Conservation (phyloP, 2,113 vertebrate species). For the Ginglymostoma cirratum region DNA sequence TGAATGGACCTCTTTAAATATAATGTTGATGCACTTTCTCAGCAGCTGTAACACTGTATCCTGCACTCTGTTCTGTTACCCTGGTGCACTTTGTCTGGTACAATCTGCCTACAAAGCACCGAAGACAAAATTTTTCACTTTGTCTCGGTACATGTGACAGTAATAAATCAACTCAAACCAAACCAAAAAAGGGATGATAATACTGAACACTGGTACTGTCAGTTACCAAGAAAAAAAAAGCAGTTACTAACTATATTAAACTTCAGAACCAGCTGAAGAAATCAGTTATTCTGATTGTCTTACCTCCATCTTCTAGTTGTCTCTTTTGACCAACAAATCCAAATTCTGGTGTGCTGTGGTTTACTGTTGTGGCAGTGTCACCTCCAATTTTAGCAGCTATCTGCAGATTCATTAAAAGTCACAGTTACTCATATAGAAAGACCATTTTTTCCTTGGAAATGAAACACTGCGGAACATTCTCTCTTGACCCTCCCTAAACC, state of each 20-base stretch:
- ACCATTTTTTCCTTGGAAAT: too few relatives aligned
- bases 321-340: constrained; percentile 76
- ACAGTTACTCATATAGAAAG: background rate
- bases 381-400: constrained; percentile 92
- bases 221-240: background rate
- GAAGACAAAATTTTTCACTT: too few relatives aligned
- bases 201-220: background rate
- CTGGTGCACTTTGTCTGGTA: too few relatives aligned
- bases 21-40: too few relatives aligned
- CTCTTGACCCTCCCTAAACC: background rate
- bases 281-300: background rate
- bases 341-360: constrained; percentile 73
- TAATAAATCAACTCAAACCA: constrained; percentile 20
- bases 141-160: too few relatives aligned
- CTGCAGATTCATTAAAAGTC: constrained; percentile 49
- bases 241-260: background rate
- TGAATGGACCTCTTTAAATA: too few relatives aligned
- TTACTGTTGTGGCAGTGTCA: constrained; percentile 63
- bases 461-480: background rate
- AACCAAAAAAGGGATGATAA: background rate
- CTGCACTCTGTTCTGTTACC: too few relatives aligned
- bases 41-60: too few relatives aligned
- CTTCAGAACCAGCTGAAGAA: background rate
- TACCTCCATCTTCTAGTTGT: constrained; percentile 86
- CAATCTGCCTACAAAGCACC: too few relatives aligned